Conservation (phyloP, 2,113 vertebrate species). For the Eulemur rufifrons region DNA sequence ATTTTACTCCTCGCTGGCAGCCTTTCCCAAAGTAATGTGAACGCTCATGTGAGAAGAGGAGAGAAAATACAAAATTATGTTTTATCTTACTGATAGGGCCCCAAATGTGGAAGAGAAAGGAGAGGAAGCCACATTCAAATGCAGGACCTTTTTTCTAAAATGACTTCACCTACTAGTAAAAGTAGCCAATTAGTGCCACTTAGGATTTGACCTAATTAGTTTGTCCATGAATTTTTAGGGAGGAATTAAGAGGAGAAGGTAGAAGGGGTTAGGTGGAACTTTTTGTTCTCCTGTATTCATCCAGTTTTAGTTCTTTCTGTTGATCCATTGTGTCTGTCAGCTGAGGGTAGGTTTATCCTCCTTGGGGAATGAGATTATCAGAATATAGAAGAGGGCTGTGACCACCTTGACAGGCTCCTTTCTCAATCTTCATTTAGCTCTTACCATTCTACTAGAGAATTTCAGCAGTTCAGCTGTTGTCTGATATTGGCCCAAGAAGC, state of each 20-base stretch:
- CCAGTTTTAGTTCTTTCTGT: background rate
- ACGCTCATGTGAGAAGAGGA: background rate
- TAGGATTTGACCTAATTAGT: background rate
- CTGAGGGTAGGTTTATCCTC: background rate
- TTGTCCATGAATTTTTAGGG: background rate
- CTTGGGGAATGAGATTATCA: background rate
- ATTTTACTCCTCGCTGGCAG: background rate
- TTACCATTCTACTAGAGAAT: background rate
- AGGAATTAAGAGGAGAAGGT: background rate
- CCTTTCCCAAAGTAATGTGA: constrained; percentile 10
- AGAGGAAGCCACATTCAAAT: background rate
- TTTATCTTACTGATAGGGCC: background rate
- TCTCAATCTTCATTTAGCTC: background rate
- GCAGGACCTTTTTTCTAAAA: background rate
- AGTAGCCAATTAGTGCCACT: background rate
- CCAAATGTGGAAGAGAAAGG: background rate
- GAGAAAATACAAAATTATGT: background rate
- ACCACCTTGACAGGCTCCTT: background rate
- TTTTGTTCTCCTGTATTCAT: background rate
- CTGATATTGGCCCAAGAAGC: background rate
- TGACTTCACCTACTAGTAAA: background rate
- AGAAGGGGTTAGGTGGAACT: background rate
- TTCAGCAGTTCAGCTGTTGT: background rate
- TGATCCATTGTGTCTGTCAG: background rate
- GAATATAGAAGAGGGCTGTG: background rate